Conservation (phyloP, 2,888 invertebrate genomes). For the Ophion ventricosus region DNA sequence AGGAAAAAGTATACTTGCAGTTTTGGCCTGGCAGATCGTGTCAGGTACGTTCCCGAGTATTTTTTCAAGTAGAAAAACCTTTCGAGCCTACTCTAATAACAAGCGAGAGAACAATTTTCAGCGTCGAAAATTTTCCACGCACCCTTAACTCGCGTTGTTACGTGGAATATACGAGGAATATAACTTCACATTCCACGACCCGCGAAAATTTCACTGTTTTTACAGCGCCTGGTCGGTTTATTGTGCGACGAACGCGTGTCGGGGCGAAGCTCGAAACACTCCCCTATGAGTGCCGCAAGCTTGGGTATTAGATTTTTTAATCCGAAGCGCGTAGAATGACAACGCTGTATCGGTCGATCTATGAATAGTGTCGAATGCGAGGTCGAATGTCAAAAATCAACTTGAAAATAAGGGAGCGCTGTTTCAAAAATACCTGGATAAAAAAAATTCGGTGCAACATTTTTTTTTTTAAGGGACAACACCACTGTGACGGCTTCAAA, state of each 20-base stretch:
- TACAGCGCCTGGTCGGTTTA: conserved; percentile 17
- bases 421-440: neutral
- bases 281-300: neutral
- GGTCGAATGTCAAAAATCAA: neutral
- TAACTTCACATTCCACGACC: conserved; percentile 8
- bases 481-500: no score
- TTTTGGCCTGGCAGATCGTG: neutral
- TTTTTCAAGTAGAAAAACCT: neutral
- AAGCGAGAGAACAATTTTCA: conserved; percentile 6
- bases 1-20: neutral
- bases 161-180: neutral
- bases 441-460: neutral
- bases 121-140: conserved; percentile 19
- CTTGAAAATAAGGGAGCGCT: neutral
- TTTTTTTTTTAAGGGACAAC: no score
- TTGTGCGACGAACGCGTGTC: conserved; percentile 15
- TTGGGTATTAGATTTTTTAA: conserved; percentile 42
- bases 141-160: neutral
- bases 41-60: neutral
- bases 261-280: conserved; percentile 10
- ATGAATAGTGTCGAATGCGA: neutral
- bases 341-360: conserved; percentile 1
- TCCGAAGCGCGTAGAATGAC: conserved; percentile 34
- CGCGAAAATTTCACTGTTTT: conserved; percentile 30
- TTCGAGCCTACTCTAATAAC: neutral